phyloP scores from a whole-genome alignment of 1,140 invertebrate species.

The Cephus cinctus region DNA sequence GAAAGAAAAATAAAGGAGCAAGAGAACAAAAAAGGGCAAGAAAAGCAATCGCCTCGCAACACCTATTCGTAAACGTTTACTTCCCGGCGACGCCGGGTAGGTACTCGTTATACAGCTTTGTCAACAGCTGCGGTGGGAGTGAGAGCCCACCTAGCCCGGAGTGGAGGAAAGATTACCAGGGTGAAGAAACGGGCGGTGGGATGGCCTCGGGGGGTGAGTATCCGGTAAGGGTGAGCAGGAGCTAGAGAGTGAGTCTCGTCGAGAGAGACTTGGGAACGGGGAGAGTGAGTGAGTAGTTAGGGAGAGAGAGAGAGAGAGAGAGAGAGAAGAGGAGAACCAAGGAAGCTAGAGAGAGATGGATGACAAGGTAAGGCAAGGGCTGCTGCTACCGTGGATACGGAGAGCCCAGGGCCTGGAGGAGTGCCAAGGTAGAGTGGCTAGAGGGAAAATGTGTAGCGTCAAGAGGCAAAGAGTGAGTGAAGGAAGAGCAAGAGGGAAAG shows the following conservation, averaged over 20 bases:
- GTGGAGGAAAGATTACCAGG: background rate
- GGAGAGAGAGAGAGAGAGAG: background rate
- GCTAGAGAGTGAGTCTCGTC: too few species aligned
- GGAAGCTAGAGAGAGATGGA: background rate
- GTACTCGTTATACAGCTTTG: conserved; percentile 10
- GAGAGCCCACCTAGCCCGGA: conserved; percentile 5
- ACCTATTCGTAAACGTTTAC: conserved; percentile 16
- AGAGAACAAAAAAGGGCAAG: too few species aligned
- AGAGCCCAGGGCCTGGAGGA: too few species aligned
- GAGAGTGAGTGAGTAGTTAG: background rate
- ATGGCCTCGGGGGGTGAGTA: background rate
- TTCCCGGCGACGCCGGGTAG: background rate
- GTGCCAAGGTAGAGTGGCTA: background rate
- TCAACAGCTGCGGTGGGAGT: conserved; percentile 17
- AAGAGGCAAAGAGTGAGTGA: background rate
- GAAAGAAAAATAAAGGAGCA: too few species aligned
- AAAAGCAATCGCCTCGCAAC: background rate
- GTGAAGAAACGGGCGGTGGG: background rate
- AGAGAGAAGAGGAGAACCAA: background rate
- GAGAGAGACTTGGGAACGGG: too few species aligned
- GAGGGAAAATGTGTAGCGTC: conserved; percentile 10
- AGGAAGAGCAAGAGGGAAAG: background rate
- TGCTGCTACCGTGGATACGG: too few species aligned
- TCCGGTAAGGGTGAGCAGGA: background rate
- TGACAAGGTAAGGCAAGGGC: too few species aligned